Base-by-base conservation (phyloP, 2,888 invertebrate genomes). In the Latheticus oryzae region DNA sequence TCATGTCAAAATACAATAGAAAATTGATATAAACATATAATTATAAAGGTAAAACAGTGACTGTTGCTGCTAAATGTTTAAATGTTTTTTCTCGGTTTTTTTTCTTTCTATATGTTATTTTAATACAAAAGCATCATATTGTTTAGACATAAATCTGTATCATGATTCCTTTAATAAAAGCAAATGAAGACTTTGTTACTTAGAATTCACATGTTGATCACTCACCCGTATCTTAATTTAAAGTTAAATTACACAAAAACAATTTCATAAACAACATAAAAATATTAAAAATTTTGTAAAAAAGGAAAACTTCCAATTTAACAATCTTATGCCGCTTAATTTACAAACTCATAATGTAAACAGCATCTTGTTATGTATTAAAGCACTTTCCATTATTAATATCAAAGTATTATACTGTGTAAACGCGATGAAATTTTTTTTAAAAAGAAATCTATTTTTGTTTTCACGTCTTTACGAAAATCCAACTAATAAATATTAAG, bases 151-250 rank as follows among this genome's bases (percentile, higher is more conserved):
- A 13, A 15, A 33, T 33, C 8, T 8, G 12, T 24, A 37, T 12
- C 21, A 3, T 33, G 26, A 38, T 38, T 38, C 24, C 38, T 38
- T 50, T 50, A n/a, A 38, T 50, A 38, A 50, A 37, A 50, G 23
- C 28, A 38, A 50, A 50, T 38, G 38, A 50, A 38, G 28, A 19
- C 38, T 50, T 26, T 43, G 17, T 12, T 13, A 40, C 12, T 50
- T 38, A 19, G 21, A 24, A 35, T 5, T 12, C 24, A 35, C n/a
- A 32, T 9, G 11, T 13, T 50, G 38, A 38, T 50, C 37, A 38
- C 19, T 50, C 37, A 11, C 16, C 38, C 32, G 50, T 50, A 17
- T 16, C 17, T 24, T 38, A 35, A 17, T 28, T 37, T 50, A 16
- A 8, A 28, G 12, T 38, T 19, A 50, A 38, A 35, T 13, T 23